Evolutionary conservation across 2,113 vertebrate genomes (phyloP), one percentile per base, ranked within the genome.

Genomic region (Menidia beryllina): DNA sequence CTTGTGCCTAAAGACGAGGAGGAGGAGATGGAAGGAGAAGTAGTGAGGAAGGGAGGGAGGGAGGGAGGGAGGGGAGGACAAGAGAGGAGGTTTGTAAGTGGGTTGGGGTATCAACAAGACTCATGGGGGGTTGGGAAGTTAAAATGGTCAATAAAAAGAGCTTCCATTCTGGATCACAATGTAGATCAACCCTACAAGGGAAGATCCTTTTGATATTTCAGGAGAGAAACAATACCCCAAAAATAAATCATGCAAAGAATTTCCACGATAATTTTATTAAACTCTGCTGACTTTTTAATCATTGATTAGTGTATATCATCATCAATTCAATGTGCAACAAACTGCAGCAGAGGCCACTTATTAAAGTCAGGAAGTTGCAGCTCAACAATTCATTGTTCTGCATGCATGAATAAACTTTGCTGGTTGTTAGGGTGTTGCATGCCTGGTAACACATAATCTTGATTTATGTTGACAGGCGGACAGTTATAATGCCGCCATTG

Each of bases 51-150:
- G 30, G 30, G 30, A 34, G 10, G 30, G 10, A 34, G 10, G 30
- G 30, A 34, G 20, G 60, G 56, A 70, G 57, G 57, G 68, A 65
- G 62, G 53, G 49, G 49, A 70, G 72, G 63, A 57, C 45, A 59
- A 69, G 47, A 67, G 72, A 54, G 39, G 75, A 67, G 77, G 61
- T 53, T 69, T 45, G 36, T 75, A 83, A 85, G 62, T 86, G 87
- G 86, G 84, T 84, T 76, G 84, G 66, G 80, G 78, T 86, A 82
- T 70, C 48, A 58, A 71, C 67, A 54, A 81, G 76, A 89, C 87
- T 78, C 52, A 65, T 74, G 86, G 75, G 68, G 84, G 86, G 86
- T 72, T 83, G 70, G 71, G 77, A 60, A 57, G 51, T 58, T 70
- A 70, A 75, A 81, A 68, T 26, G 65, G 69, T 57, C 79, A 60